A percentile compares a stretch with the other conserved stretches of the same genome.
Evolutionary conservation across 2,888 invertebrate species (phyloP).

Genomic region (Eupithecia inturbata): DNA sequence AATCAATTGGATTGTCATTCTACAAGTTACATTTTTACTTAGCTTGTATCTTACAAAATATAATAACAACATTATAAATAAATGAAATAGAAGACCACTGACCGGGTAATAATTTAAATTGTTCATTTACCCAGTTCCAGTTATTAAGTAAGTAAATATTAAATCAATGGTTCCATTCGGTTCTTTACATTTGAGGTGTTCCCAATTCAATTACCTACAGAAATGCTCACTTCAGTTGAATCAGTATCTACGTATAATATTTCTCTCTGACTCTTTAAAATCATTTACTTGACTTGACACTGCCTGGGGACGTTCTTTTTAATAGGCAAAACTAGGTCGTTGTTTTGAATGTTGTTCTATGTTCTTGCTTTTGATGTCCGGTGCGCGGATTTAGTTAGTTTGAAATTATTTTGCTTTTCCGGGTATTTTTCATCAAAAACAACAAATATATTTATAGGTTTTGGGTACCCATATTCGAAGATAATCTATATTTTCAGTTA

Average conservation of each 20-base stretch:
- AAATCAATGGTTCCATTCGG: slow-evolving; percentile 16
- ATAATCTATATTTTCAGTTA: background rate
- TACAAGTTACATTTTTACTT: background rate
- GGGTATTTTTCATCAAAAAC: background rate
- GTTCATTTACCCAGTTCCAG: slow-evolving; percentile 28
- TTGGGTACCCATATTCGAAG: background rate
- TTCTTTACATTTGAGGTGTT: slow-evolving; percentile 36
- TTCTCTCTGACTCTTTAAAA: background rate
- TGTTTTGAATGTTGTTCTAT: background rate
- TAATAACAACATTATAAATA: slow-evolving; percentile 25
- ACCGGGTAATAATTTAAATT: slow-evolving; percentile 35
- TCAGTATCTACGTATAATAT: slow-evolving; percentile 6
- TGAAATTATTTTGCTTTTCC: background rate
- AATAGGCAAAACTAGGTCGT: slow-evolving; percentile 11
- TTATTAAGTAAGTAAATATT: slow-evolving; percentile 11
- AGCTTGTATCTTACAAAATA: background rate
- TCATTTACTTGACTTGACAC: slow-evolving; percentile 37
- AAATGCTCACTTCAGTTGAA: slow-evolving; percentile 29
- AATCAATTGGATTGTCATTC: background rate
- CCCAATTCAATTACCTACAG: slow-evolving; percentile 31
- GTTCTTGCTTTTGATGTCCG: background rate
- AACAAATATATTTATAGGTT: background rate
- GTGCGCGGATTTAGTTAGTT: background rate
- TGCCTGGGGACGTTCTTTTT: slow-evolving; percentile 23
- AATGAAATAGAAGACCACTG: slow-evolving; percentile 39